Base-by-base conservation (phyloP, 1,140 invertebrate genomes). In the Musca domestica region DNA sequence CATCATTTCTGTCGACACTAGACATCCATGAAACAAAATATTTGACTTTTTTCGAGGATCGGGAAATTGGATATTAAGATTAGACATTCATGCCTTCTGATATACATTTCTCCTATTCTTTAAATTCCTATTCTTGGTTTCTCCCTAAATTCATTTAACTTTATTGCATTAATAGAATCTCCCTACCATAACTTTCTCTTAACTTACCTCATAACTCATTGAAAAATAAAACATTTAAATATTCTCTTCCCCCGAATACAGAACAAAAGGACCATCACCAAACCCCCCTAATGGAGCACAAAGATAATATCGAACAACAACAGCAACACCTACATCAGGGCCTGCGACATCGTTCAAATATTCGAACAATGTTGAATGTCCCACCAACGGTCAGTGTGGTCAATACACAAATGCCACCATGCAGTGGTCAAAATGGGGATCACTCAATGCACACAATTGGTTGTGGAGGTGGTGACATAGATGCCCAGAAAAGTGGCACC, bases 331-430 rank as follows among this genome's bases (percentile, higher is more conserved):
- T 54, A 20, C 41, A 58, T 46, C 56, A 67, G 25, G 15, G 58
- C 9, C 56, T 61, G 56, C 17, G 52, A 10, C 66, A 67, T 23
- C 65, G 56, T 14, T 25, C 54, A 14, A 54, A 27, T 23, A 66
- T 64, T 1, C 25, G 61, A 14, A 22, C 69, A 10, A 74, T 72
- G 25, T 67, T 80, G 20, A 80, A 66, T 69, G 78, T 80, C 2
- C 76, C 78, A 41, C 78, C 78, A 58, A 78, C 76, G 9, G 41
- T 80, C 17, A 80, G 74, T 65, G 76, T 80, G 73, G 71, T 75
- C n/a, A 73, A 76, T 65, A 74, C 69, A 10, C 78, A 80, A 52
- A 80, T 80, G 76, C 75, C 78, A 17, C 76, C 75, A 3, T 74
- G 76, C 6, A 74, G 71, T 70, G 76, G 10, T 77, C 78, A 67